Evolutionary conservation across 2,113 vertebrate species (phyloP).

Genomic region (Parus major): DNA sequence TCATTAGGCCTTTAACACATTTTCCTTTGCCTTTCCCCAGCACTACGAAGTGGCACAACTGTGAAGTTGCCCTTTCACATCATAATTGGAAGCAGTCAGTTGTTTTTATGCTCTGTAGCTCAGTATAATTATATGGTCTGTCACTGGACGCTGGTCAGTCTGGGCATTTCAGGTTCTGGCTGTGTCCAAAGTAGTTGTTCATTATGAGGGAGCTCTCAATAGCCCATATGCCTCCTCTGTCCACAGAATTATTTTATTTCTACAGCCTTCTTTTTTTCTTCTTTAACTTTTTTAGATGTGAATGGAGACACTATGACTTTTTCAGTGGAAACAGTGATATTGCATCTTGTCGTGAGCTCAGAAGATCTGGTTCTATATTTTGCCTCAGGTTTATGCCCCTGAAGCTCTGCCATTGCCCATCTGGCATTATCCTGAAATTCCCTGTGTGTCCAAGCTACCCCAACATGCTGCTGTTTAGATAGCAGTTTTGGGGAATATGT

Average conservation of each 20-base stretch:
- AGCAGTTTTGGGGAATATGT: neutral
- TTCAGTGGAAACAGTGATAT: neutral
- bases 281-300: neutral
- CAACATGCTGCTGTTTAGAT: neutral
- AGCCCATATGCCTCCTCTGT: neutral
- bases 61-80: slow-evolving; percentile 41
- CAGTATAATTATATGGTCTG: slow-evolving; percentile 40
- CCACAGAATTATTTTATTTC: neutral
- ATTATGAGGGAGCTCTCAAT: neutral
- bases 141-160: slow-evolving; percentile 20
- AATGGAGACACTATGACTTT: neutral
- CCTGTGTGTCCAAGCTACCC: neutral
- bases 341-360: neutral
- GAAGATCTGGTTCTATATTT: neutral
- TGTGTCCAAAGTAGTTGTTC: neutral
- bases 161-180: neutral
- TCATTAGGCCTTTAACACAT: slow-evolving; percentile 72
- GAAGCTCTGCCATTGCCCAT: neutral
- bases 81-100: slow-evolving; percentile 61
- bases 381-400: neutral
- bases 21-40: slow-evolving; percentile 55
- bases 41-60: neutral
- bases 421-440: neutral
- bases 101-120: slow-evolving; percentile 57
- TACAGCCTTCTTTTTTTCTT: neutral